Base-by-base conservation (phyloP, 2,797 vertebrate genomes). In the Schizothorax lantsangensis region DNA sequence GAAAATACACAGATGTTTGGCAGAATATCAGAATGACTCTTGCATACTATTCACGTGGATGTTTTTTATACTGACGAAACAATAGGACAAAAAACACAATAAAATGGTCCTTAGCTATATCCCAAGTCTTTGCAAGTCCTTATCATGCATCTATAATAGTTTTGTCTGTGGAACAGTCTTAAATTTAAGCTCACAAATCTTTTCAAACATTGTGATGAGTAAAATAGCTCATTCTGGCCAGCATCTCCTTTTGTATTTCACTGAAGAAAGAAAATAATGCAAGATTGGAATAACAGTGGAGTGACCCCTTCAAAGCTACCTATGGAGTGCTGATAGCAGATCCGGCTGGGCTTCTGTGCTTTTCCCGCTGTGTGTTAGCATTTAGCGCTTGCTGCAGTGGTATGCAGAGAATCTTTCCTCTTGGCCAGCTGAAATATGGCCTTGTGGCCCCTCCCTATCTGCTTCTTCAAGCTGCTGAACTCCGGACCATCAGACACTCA, bases 371-470 rank as follows among this genome's bases (percentile, higher is more conserved):
- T 81, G 57, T 64, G 30, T 84, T 81, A 84, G 81, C 43, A n/a
- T 81, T 72, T 79, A 57, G 79, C 45, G 1, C 57, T 87, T 73
- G 81, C 83, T 77, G 2, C 36, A 49, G 45, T 85, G 86, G 86
- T 79, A 89, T 87, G 86, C 74, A 52, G 66, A 43, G 90, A 82
- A 78, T 77, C 59, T 74, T n/a, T 89, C 84, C 81, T 86, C 85
- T 88, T 89, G 90, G 90, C 88, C 85, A 52, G 73, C 79, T 66
- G 79, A 84, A 85, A 85, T 75, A 72, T 79, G 80, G 84, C 80
- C 79, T 57, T 80, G 49, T 82, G 68, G 84, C 88, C 79, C 86
- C 86, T 66, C 86, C 88, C 84, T 59, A 71, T 69, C 62, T 77
- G 57, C 77, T 36, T 79, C 79, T 64, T 49, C 45, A 52, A 85